Evolutionary conservation across 2,888 invertebrate species (phyloP), one percentile per base, ranked within the genome.

Genomic region (Drosophila macrothrix): DNA sequence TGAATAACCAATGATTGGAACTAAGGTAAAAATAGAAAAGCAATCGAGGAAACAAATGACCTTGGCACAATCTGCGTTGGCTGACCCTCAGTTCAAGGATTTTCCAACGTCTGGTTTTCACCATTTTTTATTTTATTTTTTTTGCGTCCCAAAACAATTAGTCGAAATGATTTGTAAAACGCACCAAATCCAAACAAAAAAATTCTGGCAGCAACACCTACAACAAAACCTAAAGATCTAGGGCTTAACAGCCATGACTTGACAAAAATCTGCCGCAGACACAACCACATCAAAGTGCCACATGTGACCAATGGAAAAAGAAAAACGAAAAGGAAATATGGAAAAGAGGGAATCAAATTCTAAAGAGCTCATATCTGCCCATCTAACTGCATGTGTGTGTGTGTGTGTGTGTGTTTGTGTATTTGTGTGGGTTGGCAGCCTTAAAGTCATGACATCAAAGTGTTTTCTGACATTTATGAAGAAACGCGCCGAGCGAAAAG

Each of bases 361-460:
- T 55, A 50, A 65, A 71, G 74, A 84, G 65, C 63, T 54, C 61
- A 50, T 82, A 73, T 65, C 70, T 63, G 49, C 14, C 22, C 63
- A 79, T 52, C 59, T 54, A 33, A 46, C 33, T 49, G n/a, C 46
- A 41, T 52, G n/a, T 25, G 31, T 35, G 16, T 52, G 28, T 7
- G 35, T 7, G 43, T 49, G 35, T 25, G 28, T 7, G 35, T 7
- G 43, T 49, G 35, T 25, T 54, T n/a, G 52, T 39, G 33, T 37
- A 4, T 55, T 55, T 31, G 58, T 49, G 54, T 49, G 61, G 50
- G 59, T 65, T 41, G 75, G 56, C 67, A 64, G 83, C 66, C 77
- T 80, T 80, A 72, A 88, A 85, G 84, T 90, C 90, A 90, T 85
- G 90, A 88, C 88, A 83, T 90, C 90, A 90, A 80, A 90, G 80